These are phyloP conservation scores for Lypha dubia DNA, from an alignment of 2,888 invertebrate genomes.

Conservation along the genomic window DNA sequence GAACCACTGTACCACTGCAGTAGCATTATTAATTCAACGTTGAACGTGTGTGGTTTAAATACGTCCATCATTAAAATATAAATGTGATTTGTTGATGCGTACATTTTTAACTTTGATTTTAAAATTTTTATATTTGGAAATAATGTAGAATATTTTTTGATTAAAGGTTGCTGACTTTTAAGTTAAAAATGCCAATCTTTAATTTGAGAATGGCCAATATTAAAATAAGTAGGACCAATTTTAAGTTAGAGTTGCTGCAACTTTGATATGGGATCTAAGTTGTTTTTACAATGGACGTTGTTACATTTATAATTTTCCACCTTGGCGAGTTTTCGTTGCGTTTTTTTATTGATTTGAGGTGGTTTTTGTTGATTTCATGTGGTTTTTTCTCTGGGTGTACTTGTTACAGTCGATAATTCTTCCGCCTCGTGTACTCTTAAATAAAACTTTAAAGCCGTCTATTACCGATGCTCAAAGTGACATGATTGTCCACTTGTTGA, in stretches of 20 bases:
- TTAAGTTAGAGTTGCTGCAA: background rate
- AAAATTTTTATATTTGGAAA: conserved; percentile 9
- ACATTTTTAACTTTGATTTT: conserved; percentile 10
- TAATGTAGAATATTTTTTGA: background rate
- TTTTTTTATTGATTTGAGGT: conserved; percentile 8
- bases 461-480: no score
- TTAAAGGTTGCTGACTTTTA: background rate
- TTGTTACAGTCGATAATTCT: no score
- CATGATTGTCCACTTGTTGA: no score
- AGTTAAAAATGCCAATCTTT: conserved; percentile 6
- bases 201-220: no score
- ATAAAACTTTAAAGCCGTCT: no score
- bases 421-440: no score
- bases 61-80: conserved; percentile 6
- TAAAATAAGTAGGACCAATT: background rate
- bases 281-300: conserved; percentile 12
- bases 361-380: conserved; percentile 4
- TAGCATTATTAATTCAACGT: background rate
- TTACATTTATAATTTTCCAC: conserved; percentile 20
- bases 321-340: conserved; percentile 13
- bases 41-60: no score
- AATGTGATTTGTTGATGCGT: background rate
- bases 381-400: conserved; percentile 9
- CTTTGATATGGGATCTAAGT: background rate
- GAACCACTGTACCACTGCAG: conserved; percentile 10